Evolutionary conservation across 2,888 invertebrate genomes (phyloP).

Genomic region (Agriopis marginaria): DNA sequence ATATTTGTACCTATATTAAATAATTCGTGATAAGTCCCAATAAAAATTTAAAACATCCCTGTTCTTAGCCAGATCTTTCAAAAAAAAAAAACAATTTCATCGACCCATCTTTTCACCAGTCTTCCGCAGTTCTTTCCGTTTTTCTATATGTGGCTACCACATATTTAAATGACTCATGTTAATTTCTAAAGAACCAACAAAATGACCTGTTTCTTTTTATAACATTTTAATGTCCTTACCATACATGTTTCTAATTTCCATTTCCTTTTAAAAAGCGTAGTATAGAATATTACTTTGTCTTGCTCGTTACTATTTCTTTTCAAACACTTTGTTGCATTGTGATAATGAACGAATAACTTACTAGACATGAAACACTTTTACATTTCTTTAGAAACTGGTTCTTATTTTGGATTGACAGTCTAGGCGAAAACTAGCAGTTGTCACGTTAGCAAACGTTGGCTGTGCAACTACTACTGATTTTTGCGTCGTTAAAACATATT

Average conservation of each 20-base stretch:
- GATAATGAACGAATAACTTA: neutral
- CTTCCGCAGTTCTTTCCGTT: no score
- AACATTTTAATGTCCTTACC: conserved; percentile 3
- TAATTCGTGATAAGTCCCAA: no score
- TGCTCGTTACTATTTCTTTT: conserved; percentile 13
- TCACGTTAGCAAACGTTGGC: no score
- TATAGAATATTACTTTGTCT: conserved; percentile 7
- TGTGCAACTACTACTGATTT: no score
- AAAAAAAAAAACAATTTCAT: no score
- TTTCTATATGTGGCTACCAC: neutral
- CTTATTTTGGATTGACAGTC: neutral
- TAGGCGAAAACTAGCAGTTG: neutral
- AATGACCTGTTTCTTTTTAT: neutral
- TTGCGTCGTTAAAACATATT: no score
- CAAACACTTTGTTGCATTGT: conserved; percentile 11
- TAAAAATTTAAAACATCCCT: no score
- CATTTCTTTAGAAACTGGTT: neutral
- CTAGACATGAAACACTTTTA: neutral
- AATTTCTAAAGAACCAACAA: neutral
- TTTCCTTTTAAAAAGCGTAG: conserved; percentile 5
- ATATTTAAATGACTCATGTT: neutral
- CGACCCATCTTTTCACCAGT: no score
- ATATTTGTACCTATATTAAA: no score
- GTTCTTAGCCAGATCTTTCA: neutral
- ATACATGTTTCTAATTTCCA: conserved; percentile 13